These are phyloP conservation scores for Chaetops frenatus DNA, from an alignment of 2,113 vertebrate genomes.

Conservation along the genomic window DNA sequence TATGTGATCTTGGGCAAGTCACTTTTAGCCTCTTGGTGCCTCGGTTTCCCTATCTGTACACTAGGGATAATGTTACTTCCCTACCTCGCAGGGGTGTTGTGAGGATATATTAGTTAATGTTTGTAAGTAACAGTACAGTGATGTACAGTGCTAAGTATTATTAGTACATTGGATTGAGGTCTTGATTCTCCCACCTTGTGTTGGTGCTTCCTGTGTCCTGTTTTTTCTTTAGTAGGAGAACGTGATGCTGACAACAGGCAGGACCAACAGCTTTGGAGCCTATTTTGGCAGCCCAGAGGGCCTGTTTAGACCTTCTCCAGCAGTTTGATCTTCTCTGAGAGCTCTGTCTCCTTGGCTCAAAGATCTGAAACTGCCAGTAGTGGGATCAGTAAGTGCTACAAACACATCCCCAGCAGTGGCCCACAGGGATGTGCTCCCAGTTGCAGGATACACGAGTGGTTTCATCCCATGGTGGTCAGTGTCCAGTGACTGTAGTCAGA, in stretches of 20 bases:
- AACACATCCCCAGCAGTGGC: background rate
- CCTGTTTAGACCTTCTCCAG: background rate
- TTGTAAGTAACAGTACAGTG: constrained; percentile 51
- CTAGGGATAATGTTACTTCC: constrained; percentile 30
- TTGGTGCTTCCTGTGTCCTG: constrained; percentile 31
- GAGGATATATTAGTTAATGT: constrained; percentile 58
- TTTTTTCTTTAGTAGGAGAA: background rate
- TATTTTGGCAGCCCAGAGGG: background rate
- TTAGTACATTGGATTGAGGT: constrained; percentile 49
- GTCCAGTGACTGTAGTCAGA: background rate
- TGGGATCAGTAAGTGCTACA: background rate
- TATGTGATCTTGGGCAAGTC: constrained; percentile 1
- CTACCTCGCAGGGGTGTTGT: constrained; percentile 67
- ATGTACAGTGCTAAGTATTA: constrained; percentile 58
- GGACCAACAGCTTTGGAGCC: background rate
- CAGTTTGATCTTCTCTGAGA: background rate
- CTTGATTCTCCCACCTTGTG: constrained; percentile 20
- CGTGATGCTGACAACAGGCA: background rate
- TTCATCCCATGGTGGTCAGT: background rate
- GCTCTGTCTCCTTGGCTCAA: background rate
- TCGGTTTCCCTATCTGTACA: constrained; percentile 38
- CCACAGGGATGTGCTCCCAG: background rate
- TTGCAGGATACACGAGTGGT: background rate
- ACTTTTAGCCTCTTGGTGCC: constrained; percentile 41
- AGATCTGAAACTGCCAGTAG: background rate